Evolutionary conservation across 2,888 invertebrate genomes (phyloP), one percentile per base, ranked within the genome.

Genomic region (Cynaeus angustus): DNA sequence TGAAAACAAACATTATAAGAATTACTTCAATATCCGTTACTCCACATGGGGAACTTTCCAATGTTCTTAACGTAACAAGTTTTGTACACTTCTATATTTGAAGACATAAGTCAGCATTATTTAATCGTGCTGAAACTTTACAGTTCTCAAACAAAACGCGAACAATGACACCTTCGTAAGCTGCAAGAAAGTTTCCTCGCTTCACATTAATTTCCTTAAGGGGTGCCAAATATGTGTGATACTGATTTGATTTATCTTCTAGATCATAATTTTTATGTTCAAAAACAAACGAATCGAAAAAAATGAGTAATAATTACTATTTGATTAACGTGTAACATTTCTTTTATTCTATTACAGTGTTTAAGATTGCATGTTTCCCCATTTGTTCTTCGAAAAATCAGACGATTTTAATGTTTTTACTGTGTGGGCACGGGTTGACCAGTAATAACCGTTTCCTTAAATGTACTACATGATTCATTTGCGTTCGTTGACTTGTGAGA

Each of bases 371-470:
- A 16, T 46, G 8, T 16, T n/a, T 33, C 5, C 12, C 9, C 33
- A 53, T 10, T 21, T n/a, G 12, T 50, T 13, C 28, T 37, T 30
- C 12, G 53, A 33, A 55, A 55, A 38, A 37, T 1, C 5, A 41
- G 1, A 21, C 5, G 13, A 38, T 13, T 26, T 41, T 38, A 16
- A 38, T 55, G 38, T 37, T 16, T 8, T 33, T 30, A 13, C 1
- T 52, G 61, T 50, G 61, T 46, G 61, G 61, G 61, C 28, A 10
- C 16, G 6, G 21, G 21, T 61, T 38, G 61, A 30, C 61, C 33
- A 61, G 37, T 61, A 61, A 61, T 61, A 61, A 50, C 61, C 46
- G 59, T 61, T 61, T 65, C 53, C 64, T 53, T 64, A 64, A 64
- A 53, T 64, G 52, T 64, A 43, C 52, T 30, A 53, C 43, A 43